Evolutionary conservation across 2,113 vertebrate species (phyloP), one percentile per base, ranked within the genome.

Genomic region (Girardinichthys multiradiatus): DNA sequence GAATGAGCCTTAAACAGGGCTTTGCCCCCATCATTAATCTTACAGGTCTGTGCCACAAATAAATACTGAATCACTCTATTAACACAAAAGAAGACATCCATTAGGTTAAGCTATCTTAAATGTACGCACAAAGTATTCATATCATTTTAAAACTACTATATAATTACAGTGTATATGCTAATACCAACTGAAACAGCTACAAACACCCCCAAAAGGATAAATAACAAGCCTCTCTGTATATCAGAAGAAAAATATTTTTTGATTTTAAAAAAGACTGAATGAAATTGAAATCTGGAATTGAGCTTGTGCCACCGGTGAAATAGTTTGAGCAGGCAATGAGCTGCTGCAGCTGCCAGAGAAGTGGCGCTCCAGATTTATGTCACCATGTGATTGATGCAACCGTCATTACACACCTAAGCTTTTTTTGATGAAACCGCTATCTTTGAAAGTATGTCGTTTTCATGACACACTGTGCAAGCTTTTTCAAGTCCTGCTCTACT

Each of bases 21-120:
- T 72, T 76, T 83, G 81, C 74, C 82, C 64, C 76, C 63, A 24
- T 82, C 88, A 87, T 91, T 90, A 90, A 93, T 92, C 88, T 90
- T 87, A 63, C 33, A 77, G 64, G 79, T 84, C 76, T 75, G 77
- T 28, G 74, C 83, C 42, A 70, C 61, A 51, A 70, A 88, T 71
- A 89, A 83, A 80, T 48, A 37, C 61, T 58, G 60, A 90, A 75
- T 85, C 76, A 87, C 89, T 89, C 88, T 80, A 90, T 90, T 86
- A 93, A 74, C 76, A 68, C 76, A 82, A 83, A 93, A 73, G 81
- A 86, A 92, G 86, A 90, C 82, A 83, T 91, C 80, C 71, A 66
- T 78, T 83, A 15, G 14, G 76, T 83, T 72, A 72, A 17, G 65
- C 77, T 87, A 86, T 79, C 79, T 70, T 78, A 78, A 81, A 84